Evolutionary conservation across 2,113 vertebrate species (phyloP), one percentile per base, ranked within the genome.

Genomic region (Zonotrichia leucophrys): DNA sequence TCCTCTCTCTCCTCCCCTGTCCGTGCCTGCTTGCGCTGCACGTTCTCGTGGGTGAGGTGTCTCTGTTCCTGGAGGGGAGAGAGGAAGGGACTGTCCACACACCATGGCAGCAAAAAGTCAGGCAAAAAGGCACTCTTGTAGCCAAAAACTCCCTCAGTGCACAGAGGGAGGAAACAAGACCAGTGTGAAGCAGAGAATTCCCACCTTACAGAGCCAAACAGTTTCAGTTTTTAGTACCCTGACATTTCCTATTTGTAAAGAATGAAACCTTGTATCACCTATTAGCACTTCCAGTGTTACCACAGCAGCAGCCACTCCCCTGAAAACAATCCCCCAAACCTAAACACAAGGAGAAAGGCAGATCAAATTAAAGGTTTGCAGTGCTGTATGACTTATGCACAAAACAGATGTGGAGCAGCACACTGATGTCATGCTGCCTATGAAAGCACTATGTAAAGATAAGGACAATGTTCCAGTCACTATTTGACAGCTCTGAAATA

Each of bases 1-100:
- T 99, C 99, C 37, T 62, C 59, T 39, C 35, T 60, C 59, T 60
- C 59, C 59, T 60, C 24, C 25, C 35, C 59, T 39, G 59, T 60
- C 35, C 5, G 11, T 5, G 37, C 59, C 59, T 39, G 35, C 35
- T 62, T 62, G 11, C 17, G 12, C 37, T 62, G 35, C 59, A 39
- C 37, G 15, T 62, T 62, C 59, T 62, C 25, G 5, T 28, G 37
- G 35, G 59, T 62, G 59, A 62, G 37, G 35, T 62, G 59, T 13
- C 59, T 62, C 20, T 62, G 35, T 4, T 60, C 59, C 99, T 99
- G 73, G 3, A 55, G 83, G 8, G n/a, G 37, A 28, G 28, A 23
- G 55, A 20, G 85, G 46, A 62, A 66, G 18, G 37, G 60, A 23
- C 2, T 21, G 35, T 55, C 59, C 75, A 83, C 37, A 55, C 15